These are phyloP conservation scores for Pituophis catenifer DNA, from an alignment of 2,113 vertebrate genomes.

Conservation along the genomic window DNA sequence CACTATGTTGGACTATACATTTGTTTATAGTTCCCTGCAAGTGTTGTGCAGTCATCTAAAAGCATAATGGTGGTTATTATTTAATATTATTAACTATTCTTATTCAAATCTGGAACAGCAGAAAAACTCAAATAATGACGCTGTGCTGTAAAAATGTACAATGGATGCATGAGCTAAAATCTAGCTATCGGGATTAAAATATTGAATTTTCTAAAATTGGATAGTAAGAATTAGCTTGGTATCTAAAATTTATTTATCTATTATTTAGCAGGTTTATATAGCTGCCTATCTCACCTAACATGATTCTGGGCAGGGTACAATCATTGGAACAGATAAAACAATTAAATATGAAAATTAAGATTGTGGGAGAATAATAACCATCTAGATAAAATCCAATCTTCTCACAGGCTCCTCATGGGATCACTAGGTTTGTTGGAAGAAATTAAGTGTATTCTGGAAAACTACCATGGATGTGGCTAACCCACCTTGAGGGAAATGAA, in stretches of 20 bases:
- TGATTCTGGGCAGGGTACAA: not conserved
- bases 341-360: not conserved
- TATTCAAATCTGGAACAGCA: not conserved
- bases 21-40: not conserved
- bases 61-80: not conserved
- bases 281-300: not conserved
- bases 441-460: not conserved
- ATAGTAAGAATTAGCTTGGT: not conserved
- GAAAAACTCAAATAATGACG: not conserved
- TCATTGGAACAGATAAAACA: not conserved
- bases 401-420: not conserved
- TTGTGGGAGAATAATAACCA: not conserved
- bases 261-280: not conserved
- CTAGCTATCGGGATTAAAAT: not conserved
- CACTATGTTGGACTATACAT: not conserved
- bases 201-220: not conserved
- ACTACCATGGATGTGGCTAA: not conserved
- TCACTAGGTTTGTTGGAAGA: not conserved
- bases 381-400: not conserved
- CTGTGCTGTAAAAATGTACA: not conserved
- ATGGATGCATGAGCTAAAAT: not conserved
- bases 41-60: not conserved
- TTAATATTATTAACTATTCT: not conserved
- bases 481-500: not conserved
- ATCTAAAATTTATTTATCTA: not conserved